Percentiles rank a stretch among this genome's conserved stretches.
These are phyloP conservation scores for Hermaeophaga mercurialis DNA, from an alignment of 2,888 invertebrate genomes.

Conservation along the genomic window DNA sequence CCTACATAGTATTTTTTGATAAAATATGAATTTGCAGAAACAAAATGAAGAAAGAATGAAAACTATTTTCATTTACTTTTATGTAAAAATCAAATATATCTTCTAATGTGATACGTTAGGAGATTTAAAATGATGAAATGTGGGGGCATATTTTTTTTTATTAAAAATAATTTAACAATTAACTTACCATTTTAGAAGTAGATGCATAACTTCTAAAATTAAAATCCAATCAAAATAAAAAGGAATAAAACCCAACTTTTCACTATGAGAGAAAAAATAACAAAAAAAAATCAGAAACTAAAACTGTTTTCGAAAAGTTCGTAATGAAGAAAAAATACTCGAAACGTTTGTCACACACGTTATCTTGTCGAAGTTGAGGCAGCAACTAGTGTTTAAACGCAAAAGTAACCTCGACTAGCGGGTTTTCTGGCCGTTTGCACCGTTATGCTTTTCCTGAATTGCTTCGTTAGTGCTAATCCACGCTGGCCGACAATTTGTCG, in stretches of 20 bases:
- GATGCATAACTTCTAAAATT: too few relatives aligned
- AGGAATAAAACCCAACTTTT: neutral
- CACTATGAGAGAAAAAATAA: slow-evolving; percentile 1
- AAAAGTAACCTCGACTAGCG: slow-evolving; percentile 32
- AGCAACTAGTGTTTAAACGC: slow-evolving; percentile 50
- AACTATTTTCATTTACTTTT: too few relatives aligned
- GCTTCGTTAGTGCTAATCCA: slow-evolving; percentile 3
- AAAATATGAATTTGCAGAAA: too few relatives aligned
- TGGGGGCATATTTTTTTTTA: too few relatives aligned
- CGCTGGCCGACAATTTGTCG: neutral
- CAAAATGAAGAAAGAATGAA: too few relatives aligned
- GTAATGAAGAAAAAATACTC: neutral
- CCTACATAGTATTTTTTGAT: too few relatives aligned
- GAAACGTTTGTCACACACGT: slow-evolving; percentile 9
- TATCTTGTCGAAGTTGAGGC: slow-evolving; percentile 41
- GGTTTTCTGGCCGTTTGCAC: slow-evolving; percentile 35
- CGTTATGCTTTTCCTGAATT: slow-evolving; percentile 21
- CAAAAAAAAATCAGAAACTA: slow-evolving; percentile 5
- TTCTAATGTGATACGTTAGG: too few relatives aligned
- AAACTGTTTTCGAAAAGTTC: slow-evolving; percentile 12
- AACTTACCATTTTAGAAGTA: too few relatives aligned
- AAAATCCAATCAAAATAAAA: slow-evolving; percentile 1
- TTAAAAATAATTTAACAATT: too few relatives aligned
- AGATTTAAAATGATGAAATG: too few relatives aligned
- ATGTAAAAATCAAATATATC: too few relatives aligned